These are phyloP conservation scores for Salminus brasiliensis DNA, from an alignment of 2,113 vertebrate species.

Conservation along the genomic window DNA sequence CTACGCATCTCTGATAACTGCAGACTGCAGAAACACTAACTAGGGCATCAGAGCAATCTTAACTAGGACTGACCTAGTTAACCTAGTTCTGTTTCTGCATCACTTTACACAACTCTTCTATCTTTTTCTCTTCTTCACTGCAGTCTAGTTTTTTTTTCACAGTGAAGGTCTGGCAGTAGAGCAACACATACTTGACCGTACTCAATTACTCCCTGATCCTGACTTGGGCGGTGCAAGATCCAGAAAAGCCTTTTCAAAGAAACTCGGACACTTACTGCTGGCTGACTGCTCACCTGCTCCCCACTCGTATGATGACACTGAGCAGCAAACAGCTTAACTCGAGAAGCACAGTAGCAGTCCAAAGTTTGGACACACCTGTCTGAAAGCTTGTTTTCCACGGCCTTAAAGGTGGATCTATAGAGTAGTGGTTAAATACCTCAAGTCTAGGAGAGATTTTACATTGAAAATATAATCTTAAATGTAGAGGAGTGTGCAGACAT, in stretches of 20 bases:
- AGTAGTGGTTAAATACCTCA: no score
- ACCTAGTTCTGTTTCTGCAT: conserved; percentile 48
- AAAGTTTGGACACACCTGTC: not conserved
- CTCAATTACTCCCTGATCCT: not conserved
- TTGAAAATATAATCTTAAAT: no score
- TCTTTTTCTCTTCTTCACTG: not conserved
- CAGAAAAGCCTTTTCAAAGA: not conserved
- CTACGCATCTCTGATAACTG: conserved; percentile 62
- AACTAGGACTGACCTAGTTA: conserved; percentile 74
- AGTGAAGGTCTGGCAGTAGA: not conserved
- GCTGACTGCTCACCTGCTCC: not conserved
- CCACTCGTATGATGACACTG: not conserved
- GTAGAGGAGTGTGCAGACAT: no score
- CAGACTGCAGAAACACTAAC: conserved; percentile 75
- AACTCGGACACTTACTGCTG: not conserved
- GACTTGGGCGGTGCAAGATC: not conserved
- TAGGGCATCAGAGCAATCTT: conserved; percentile 69
- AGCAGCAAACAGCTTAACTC: no score
- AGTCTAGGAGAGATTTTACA: no score
- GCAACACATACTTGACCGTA: not conserved
- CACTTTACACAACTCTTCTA: not conserved
- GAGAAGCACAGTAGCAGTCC: no score
- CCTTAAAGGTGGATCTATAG: no score
- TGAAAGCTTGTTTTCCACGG: no score
- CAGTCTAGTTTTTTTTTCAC: not conserved